These are phyloP conservation scores for Brachyalestes nurse DNA, from an alignment of 2,797 vertebrate genomes.

Conservation along the genomic window DNA sequence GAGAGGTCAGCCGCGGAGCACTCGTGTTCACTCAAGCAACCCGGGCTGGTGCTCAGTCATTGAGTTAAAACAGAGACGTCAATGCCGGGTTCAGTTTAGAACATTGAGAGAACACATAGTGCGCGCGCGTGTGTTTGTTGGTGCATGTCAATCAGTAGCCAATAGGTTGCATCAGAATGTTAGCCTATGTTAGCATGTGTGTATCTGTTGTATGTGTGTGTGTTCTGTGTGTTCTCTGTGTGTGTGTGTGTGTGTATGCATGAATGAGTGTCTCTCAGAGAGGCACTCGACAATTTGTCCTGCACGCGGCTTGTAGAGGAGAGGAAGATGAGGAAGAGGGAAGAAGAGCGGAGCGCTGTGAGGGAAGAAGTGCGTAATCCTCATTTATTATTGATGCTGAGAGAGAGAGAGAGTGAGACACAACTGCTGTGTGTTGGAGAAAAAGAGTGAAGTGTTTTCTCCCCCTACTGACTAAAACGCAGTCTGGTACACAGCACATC, in stretches of 20 bases:
- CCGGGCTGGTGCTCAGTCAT: slow-evolving; percentile 3
- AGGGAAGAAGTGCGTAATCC: slow-evolving; percentile 54
- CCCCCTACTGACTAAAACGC: slow-evolving; percentile 72
- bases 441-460: slow-evolving; percentile 73
- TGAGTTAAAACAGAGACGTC: slow-evolving; percentile 45
- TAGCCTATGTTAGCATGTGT: slow-evolving; percentile 26
- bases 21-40: slow-evolving; percentile 26
- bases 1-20: slow-evolving; percentile 40
- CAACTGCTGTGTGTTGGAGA: slow-evolving; percentile 60
- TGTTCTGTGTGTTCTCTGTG: slow-evolving; percentile 24
- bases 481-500: slow-evolving; percentile 51
- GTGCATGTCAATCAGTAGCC: background rate
- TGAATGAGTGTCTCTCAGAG: background rate
- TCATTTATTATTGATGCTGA: slow-evolving; percentile 63
- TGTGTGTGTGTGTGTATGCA: slow-evolving; percentile 14
- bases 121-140: background rate
- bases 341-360: slow-evolving; percentile 40
- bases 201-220: slow-evolving; percentile 22
- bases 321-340: slow-evolving; percentile 43
- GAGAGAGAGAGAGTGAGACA: slow-evolving; percentile 27
- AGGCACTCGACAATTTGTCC: slow-evolving; percentile 40
- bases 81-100: slow-evolving; percentile 41
- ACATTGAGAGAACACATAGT: slow-evolving; percentile 10
- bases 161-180: slow-evolving; percentile 30
- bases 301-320: slow-evolving; percentile 41